A percentile compares a stretch with the other conserved stretches of the same genome.
phyloP scores from a whole-genome alignment of 2,797 vertebrate species.

The Dromococcyx pavoninus region DNA sequence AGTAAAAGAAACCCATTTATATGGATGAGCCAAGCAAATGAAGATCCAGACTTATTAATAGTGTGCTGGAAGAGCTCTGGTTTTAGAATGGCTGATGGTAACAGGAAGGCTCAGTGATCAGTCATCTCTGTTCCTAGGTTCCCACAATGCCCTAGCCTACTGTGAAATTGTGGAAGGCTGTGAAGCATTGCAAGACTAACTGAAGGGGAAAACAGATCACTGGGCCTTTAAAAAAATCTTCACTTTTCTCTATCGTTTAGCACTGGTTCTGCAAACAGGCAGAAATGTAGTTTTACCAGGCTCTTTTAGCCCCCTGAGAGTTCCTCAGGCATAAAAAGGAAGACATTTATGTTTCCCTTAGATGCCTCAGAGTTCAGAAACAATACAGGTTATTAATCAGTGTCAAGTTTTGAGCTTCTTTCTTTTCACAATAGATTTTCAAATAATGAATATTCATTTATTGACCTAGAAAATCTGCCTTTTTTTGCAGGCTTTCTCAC shows the following conservation, averaged over 20 bases:
- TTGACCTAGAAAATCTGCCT: slow-evolving; percentile 27
- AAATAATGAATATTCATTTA: slow-evolving; percentile 44
- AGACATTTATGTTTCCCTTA: neutral
- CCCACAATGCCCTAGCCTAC: neutral
- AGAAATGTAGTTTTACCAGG: neutral
- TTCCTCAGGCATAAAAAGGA: neutral
- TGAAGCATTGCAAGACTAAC: neutral
- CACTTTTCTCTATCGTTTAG: neutral
- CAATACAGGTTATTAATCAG: slow-evolving; percentile 14
- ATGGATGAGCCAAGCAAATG: neutral
- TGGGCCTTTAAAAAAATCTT: neutral
- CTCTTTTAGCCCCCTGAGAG: neutral
- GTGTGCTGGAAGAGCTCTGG: neutral
- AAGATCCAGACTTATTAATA: neutral
- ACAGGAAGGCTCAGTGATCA: neutral
- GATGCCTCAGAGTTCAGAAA: neutral
- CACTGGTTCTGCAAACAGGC: neutral
- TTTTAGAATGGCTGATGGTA: neutral
- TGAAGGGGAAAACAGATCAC: neutral
- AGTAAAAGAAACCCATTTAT: neutral
- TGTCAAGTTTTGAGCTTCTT: neutral
- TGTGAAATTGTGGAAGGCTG: neutral
- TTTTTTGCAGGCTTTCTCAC: neutral
- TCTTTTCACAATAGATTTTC: neutral
- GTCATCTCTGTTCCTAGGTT: neutral